phyloP scores from a whole-genome alignment of 1,140 invertebrate genomes.

The Batillaria attramentaria region DNA sequence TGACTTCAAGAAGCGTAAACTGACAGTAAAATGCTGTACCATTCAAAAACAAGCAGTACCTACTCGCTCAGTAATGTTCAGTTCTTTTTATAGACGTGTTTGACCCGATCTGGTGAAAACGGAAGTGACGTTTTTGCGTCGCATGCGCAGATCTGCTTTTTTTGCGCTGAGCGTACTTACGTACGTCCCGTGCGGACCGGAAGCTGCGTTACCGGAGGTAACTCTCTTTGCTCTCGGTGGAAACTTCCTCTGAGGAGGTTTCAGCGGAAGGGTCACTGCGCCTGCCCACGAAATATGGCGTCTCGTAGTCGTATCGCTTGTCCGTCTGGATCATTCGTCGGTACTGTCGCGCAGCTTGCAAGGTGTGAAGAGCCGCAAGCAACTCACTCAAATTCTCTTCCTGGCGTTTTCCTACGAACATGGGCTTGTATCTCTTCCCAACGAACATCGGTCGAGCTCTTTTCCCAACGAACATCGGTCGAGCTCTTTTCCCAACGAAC shows the following conservation, averaged over 20 bases:
- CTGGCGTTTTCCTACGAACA: slow-evolving; percentile 29
- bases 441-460: slow-evolving; percentile 27
- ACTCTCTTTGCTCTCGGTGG: not conserved
- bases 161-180: no score
- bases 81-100: no score
- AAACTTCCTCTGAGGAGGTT: not conserved
- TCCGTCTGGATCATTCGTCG: slow-evolving; percentile 34
- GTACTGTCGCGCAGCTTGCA: slow-evolving; percentile 26
- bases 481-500: slow-evolving; percentile 28
- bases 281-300: slow-evolving; percentile 33
- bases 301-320: slow-evolving; percentile 35
- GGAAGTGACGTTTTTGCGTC: no score
- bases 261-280: not conserved
- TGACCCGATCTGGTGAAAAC: no score
- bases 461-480: slow-evolving; percentile 33
- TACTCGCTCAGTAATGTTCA: no score
- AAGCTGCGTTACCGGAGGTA: not conserved
- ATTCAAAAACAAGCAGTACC: no score
- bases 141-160: no score
- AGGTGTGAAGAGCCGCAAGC: slow-evolving; percentile 7
- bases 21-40: no score
- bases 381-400: not conserved
- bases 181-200: no score
- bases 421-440: slow-evolving; percentile 18
- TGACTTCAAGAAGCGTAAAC: no score